Base-by-base conservation (phyloP, 2,797 vertebrate genomes). In the Sebastolobus altivelis region DNA sequence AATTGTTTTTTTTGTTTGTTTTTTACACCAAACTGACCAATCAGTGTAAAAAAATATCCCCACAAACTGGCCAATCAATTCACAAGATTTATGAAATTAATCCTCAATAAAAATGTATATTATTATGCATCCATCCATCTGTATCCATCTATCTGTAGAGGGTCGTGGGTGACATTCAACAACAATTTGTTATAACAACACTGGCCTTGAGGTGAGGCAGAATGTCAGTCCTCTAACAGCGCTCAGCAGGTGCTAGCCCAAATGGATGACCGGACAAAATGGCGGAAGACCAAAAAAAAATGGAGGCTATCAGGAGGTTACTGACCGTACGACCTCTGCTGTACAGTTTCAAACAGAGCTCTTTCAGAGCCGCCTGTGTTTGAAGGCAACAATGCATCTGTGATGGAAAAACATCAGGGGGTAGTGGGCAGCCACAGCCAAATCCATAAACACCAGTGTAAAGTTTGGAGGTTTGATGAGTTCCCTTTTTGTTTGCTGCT, bases 391-490 rank as follows among this genome's bases (percentile, higher is more conserved):
- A 88, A 89, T 89, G 77, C 76, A 37, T 35, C 76, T 18, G 72
- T 85, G 83, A 90, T 91, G 81, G 83, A 70, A 91, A 92, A 91
- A 72, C 88, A 83, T 72, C 87, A 56, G 85, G 89, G 84, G 87
- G 83, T 55, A 8, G 43, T 14, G 10, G 35, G 20, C 43, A 63
- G 52, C 43, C 6, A 31, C 13, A 31, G 29, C 13, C 46, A 78
- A 49, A 73, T 71, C 38, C 60, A 75, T 63, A 71, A 80, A 77
- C 77, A 73, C 27, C 9, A 29, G 4, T 33, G 56, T 8, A 78
- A 81, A 63, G 75, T 77, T 85, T 72, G 13, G 37, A 67, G 22
- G 46, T 72, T 80, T 83, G 59, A 61, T 54, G 31, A 56, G n/a
- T 25, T 65, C 13, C 6, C 18, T 13, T 52, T 61, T 69, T 37